Evolutionary conservation across 2,113 vertebrate genomes (phyloP).

Genomic region (Syngnathus scovelli): DNA sequence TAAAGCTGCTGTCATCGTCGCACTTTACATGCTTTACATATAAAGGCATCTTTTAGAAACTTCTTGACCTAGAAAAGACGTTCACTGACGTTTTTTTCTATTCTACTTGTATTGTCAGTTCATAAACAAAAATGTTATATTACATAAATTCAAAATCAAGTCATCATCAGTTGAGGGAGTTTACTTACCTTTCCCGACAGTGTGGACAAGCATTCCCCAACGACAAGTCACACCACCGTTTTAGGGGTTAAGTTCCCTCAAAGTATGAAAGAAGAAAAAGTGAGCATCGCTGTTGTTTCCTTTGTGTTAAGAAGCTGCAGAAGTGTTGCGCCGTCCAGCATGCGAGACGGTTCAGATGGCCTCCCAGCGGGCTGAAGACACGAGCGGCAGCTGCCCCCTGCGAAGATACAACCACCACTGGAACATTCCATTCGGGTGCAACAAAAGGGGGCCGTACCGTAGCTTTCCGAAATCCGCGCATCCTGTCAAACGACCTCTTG

Average conservation of each 20-base stretch:
- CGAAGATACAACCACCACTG: slow-evolving; percentile 26
- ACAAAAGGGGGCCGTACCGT: slow-evolving; percentile 8
- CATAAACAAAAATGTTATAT: neutral
- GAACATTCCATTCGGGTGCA: slow-evolving; percentile 58
- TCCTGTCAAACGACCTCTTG: slow-evolving; percentile 8
- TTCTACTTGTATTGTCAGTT: neutral
- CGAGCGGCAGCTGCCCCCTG: slow-evolving; percentile 47
- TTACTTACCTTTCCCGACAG: slow-evolving; percentile 53
- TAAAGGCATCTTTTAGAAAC: neutral
- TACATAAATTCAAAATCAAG: neutral
- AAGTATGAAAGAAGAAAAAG: slow-evolving; percentile 18
- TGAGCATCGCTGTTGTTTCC: slow-evolving; percentile 1
- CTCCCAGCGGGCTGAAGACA: slow-evolving; percentile 1
- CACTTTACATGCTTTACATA: neutral
- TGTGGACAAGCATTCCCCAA: slow-evolving; percentile 60
- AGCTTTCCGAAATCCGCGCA: slow-evolving; percentile 27
- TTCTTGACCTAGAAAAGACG: neutral
- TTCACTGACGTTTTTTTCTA: neutral
- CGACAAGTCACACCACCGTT: slow-evolving; percentile 28
- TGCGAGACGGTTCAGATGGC: neutral
- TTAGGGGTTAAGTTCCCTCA: slow-evolving; percentile 5
- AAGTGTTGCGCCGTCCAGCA: neutral
- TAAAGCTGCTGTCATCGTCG: neutral
- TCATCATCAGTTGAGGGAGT: neutral
- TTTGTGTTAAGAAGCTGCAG: neutral